These are phyloP conservation scores for Diadumene lineata DNA, from an alignment of 92 coral and sea anemone species.

Conservation along the genomic window DNA sequence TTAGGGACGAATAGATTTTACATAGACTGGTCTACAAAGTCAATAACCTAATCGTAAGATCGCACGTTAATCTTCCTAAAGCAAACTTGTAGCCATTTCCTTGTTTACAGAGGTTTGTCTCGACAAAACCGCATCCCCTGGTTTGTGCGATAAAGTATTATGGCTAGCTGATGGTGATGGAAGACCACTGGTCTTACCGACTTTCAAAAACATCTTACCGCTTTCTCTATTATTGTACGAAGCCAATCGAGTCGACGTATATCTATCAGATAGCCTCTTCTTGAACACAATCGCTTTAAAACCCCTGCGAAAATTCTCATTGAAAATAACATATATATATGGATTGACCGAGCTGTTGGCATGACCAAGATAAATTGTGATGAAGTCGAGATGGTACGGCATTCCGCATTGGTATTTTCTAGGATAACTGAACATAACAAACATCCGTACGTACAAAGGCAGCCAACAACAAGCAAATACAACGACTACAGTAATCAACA, in stretches of 20 bases:
- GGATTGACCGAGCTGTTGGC: constrained; percentile 78
- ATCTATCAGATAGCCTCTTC: constrained; percentile 8
- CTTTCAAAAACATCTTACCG: background rate
- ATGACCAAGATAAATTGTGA: constrained; percentile 66
- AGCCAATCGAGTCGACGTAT: constrained; percentile 8
- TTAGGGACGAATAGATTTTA: no score
- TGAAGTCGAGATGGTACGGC: constrained; percentile 72
- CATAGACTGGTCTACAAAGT: no score
- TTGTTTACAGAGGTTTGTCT: background rate
- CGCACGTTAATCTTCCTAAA: background rate
- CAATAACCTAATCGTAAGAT: background rate
- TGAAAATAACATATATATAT: constrained; percentile 69
- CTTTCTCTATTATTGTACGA: background rate
- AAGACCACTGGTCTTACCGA: background rate
- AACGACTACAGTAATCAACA: constrained; percentile 71
- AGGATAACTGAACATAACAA: constrained; percentile 54
- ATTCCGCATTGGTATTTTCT: constrained; percentile 58
- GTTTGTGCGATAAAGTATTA: background rate
- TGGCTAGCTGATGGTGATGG: background rate
- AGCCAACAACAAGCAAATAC: constrained; percentile 84
- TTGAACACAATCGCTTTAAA: constrained; percentile 39
- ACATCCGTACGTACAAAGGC: constrained; percentile 76
- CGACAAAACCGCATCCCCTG: background rate
- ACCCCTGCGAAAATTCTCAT: constrained; percentile 73
- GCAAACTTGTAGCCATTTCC: background rate